Evolutionary conservation across 2,113 vertebrate genomes (phyloP), one percentile per base, ranked within the genome.

Genomic region (Argyrosomus japonicus): DNA sequence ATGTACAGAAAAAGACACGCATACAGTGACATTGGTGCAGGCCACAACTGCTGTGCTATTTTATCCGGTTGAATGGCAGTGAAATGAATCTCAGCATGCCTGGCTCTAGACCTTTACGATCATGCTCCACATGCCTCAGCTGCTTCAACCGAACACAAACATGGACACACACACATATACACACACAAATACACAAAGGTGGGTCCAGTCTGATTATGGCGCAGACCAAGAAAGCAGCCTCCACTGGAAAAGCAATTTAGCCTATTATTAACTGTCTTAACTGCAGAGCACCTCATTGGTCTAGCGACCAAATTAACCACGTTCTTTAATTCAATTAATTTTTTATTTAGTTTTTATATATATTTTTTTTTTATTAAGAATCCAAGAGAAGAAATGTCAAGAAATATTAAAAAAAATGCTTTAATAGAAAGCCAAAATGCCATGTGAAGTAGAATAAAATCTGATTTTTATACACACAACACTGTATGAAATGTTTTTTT

Each of bases 11-110:
- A 40, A 27, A 76, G 21, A 58, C 53, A 21, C 11, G n/a, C 76
- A 73, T 36, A 60, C 50, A 27, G 21, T 15, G 50, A 65, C 76
- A 58, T 3, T 79, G 79, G 73, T 36, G 43, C 73, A 72, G 64
- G 78, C 80, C 79, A 51, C 12, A 25, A 67, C 4, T 82, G 77
- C 86, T 89, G 88, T 80, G 81, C 88, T 77, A 85, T 88, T 89
- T 88, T 54, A 76, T 88, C 63, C 45, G 43, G 57, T 54, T 89
- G 83, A 92, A 81, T 77, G 74, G 74, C 76, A 27, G 68, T 73
- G 62, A 77, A 87, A 87, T 87, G 63, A 83, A 88, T 90, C 82
- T 73, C 81, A 90, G 86, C 90, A 68, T 82, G 82, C 61, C 82
- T 79, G 75, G 82, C 81, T 87, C 53, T 11, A 72, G 70, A 90